Evolutionary conservation across 2,113 vertebrate species (phyloP), one percentile per base, ranked within the genome.

Genomic region (Elanus axillaris): DNA sequence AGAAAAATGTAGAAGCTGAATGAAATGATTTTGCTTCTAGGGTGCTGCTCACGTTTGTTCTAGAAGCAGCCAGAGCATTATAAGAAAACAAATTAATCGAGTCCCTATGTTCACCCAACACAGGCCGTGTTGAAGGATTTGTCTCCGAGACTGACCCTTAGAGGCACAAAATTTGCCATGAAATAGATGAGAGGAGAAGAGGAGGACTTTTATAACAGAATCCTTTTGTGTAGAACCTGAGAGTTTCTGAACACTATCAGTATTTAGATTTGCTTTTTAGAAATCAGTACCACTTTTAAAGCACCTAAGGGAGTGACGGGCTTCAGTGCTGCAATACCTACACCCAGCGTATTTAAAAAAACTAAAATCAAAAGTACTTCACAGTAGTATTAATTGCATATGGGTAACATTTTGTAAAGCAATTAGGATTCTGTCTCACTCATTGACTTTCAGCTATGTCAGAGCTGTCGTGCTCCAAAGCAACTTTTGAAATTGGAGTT

Each of bases 31-130:
- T 97, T 63, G 62, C 48, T 95, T 95, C 67, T 91, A 74, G 80
- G 75, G 55, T 88, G 88, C 93, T 27, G 16, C 81, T 97, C 93
- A 78, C 81, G 50, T 96, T 88, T 93, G 66, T 94, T 97, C 92
- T 91, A 74, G 88, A 93, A 95, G 95, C 95, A 85, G 85, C 79
- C 64, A 67, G 77, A 76, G 55, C 68, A 21, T 82, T 77, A 20
- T 42, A 42, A 68, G 56, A 74, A 92, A 20, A 36, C 25, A 40
- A 80, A 85, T 88, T 48, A 40, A 13, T 16, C 0, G 15, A n/a
- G 36, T 42, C 55, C 32, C 34, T 29, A 0, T 45, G 4, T 53
- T 92, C 34, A 19, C 29, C 6, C 1, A 10, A 17, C 48, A 26
- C 6, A 25, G 52, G 21, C 77, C 29, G 47, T 14, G 15, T 5